Percentiles rank a stretch among this genome's conserved stretches.
phyloP scores from a whole-genome alignment of 1,140 invertebrate species.

The Listronotus oregonensis region DNA sequence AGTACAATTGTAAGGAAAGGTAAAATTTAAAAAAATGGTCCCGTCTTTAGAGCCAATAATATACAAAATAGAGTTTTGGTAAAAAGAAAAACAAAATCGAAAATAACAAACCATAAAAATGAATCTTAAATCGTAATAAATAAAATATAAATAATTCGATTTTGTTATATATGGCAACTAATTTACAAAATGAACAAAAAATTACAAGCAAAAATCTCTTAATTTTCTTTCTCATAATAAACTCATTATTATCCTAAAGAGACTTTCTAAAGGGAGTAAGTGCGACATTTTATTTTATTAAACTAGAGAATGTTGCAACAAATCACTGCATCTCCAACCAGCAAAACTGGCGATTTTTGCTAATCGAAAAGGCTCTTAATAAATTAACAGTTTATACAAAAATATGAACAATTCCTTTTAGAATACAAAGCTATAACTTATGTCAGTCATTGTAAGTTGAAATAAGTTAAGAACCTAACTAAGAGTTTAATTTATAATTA shows the following conservation, averaged over 20 bases:
- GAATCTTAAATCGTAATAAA: slow-evolving; percentile 32
- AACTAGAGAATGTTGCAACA: slow-evolving; percentile 33
- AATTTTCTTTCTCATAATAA: slow-evolving; percentile 6
- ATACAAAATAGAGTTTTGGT: slow-evolving; percentile 36
- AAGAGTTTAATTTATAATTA: slow-evolving; percentile 53
- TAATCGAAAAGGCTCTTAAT: slow-evolving; percentile 31
- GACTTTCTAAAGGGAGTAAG: slow-evolving; percentile 15
- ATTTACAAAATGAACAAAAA: slow-evolving; percentile 41
- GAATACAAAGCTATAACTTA: slow-evolving; percentile 45
- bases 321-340: slow-evolving; percentile 23
- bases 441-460: slow-evolving; percentile 53
- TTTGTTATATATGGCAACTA: slow-evolving; percentile 46
- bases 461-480: slow-evolving; percentile 45
- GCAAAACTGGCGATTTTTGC: slow-evolving; percentile 49
- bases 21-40: slow-evolving; percentile 48
- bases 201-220: slow-evolving; percentile 10
- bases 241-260: slow-evolving; percentile 23
- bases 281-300: slow-evolving; percentile 35
- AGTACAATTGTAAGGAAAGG: slow-evolving; percentile 39
- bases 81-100: slow-evolving; percentile 37
- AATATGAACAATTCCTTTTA: slow-evolving; percentile 53
- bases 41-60: slow-evolving; percentile 44
- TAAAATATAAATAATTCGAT: slow-evolving; percentile 40
- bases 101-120: slow-evolving; percentile 33
- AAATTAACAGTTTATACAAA: slow-evolving; percentile 53